Conservation (phyloP, 2,113 vertebrate species). For the Antechinus stuartii region DNA sequence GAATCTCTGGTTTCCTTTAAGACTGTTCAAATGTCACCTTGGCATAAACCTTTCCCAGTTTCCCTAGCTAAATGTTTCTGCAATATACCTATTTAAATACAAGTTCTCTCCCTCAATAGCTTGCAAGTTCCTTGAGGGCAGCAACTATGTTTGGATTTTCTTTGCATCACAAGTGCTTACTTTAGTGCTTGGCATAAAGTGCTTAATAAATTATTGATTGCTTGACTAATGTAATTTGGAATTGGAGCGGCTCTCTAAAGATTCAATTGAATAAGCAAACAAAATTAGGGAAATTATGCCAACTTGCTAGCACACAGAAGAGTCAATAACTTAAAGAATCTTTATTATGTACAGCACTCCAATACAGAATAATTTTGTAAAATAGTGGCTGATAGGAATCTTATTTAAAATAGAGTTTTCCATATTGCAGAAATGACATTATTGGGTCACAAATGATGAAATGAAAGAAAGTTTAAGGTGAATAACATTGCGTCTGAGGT, state of each 20-base stretch:
- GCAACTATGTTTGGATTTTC: neutral
- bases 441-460: conserved; percentile 76
- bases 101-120: neutral
- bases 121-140: neutral
- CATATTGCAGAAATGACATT: conserved; percentile 61
- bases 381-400: conserved; percentile 39
- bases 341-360: neutral
- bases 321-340: neutral
- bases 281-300: neutral
- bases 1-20: neutral
- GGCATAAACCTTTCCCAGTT: neutral
- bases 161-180: neutral
- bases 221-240: neutral
- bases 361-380: conserved; percentile 52
- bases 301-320: neutral
- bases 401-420: conserved; percentile 63
- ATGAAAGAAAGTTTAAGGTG: conserved; percentile 75
- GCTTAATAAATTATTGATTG: neutral
- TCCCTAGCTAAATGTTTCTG: neutral
- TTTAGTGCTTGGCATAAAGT: neutral
- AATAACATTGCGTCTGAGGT: conserved; percentile 68
- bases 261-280: conserved; percentile 22
- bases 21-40: neutral
- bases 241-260: neutral
- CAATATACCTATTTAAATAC: neutral